Evolutionary conservation across 2,113 vertebrate species (phyloP), one percentile per base, ranked within the genome.

Genomic region (Clupea harengus): DNA sequence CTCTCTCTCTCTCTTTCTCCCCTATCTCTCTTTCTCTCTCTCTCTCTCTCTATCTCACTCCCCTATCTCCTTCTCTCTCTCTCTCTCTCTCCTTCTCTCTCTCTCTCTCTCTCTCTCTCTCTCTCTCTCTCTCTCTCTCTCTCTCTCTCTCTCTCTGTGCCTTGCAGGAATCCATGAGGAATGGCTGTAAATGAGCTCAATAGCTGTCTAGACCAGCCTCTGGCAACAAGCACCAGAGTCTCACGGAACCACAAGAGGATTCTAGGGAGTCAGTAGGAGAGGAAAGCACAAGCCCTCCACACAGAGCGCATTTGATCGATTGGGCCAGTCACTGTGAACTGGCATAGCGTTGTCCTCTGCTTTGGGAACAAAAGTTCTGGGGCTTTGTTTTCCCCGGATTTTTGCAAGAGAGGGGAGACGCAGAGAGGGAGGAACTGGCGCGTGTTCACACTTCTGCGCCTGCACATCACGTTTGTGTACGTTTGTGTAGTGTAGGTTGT

Each of bases 101-200:
- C 9, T 83, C 54, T 67, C 39, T 11, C 54, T 57, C 7, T 57
- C 54, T 57, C 17, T 57, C 54, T 57, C 4, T 54, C 11, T 54
- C 3, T 60, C 54, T 60, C 54, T 60, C 54, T 60, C 54, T 60
- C 54, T 39, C 39, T 39, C 39, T 39, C 39, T 39, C 39, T 39
- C 39, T 39, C 39, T 39, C 39, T 39, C 39, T 0, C 22, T 67
- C 64, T 67, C n/a, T 67, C 22, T 67, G 64, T 25, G 64, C n/a
- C 86, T 88, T 87, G 86, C 25, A 50, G 46, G 83, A 81, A 44
- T 49, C 90, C 83, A 87, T 13, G 82, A 84, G 45, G 46, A 87
- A 78, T 81, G 86, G 47, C 18, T 87, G 82, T 88, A 88, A 89
- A 84, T 39, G 83, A 49, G 84, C 45, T 72, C 88, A 86, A 82